phyloP scores from a whole-genome alignment of 2,888 invertebrate genomes.

The Mythimna pallens region DNA sequence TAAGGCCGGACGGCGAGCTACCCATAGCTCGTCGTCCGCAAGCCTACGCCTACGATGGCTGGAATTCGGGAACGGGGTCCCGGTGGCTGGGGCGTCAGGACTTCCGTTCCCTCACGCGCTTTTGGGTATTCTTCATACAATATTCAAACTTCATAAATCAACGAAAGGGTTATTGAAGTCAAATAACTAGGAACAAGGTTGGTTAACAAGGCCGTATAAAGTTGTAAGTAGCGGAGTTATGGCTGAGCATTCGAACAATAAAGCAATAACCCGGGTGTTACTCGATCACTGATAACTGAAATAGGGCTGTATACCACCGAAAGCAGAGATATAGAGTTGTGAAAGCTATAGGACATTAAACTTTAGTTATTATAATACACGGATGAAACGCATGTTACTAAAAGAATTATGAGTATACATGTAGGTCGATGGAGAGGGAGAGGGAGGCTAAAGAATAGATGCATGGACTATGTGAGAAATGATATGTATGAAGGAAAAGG shows the following conservation, averaged over 20 bases:
- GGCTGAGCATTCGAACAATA: slow-evolving; percentile 49
- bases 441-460: too few species aligned
- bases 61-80: too few species aligned
- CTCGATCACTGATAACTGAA: slow-evolving; percentile 53
- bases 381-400: too few species aligned
- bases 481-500: too few species aligned
- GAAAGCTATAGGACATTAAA: background rate
- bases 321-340: slow-evolving; percentile 7
- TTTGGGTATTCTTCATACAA: background rate
- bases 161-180: background rate
- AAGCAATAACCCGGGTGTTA: slow-evolving; percentile 53
- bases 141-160: slow-evolving; percentile 3
- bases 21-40: too few species aligned
- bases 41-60: too few species aligned
- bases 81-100: too few species aligned
- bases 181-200: slow-evolving; percentile 8
- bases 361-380: background rate
- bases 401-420: too few species aligned
- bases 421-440: too few species aligned
- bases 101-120: too few species aligned
- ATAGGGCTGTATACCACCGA: slow-evolving; percentile 16
- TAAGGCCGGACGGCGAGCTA: too few species aligned
- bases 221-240: slow-evolving; percentile 53
- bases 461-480: too few species aligned
- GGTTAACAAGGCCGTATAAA: slow-evolving; percentile 36